A percentile compares a stretch with the other conserved stretches of the same genome.
Conservation (phyloP, 2,113 vertebrate genomes). For the Peucedramus taeniatus region DNA sequence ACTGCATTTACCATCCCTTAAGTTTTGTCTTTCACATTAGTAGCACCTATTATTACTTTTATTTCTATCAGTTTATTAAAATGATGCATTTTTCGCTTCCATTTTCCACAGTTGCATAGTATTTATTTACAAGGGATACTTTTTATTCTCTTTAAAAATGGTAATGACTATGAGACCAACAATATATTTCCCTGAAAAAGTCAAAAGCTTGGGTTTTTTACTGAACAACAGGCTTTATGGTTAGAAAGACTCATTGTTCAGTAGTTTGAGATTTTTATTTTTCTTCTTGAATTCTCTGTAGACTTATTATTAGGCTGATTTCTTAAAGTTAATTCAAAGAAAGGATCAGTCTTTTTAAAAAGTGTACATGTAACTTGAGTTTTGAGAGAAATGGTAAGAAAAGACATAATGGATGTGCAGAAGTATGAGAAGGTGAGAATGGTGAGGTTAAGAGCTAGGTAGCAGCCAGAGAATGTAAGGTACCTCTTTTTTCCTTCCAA, state of each 20-base stretch:
- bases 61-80: neutral
- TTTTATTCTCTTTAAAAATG: neutral
- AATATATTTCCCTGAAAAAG: neutral
- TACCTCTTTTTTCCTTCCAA: neutral
- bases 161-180: neutral
- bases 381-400: neutral
- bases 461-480: neutral
- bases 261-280: neutral
- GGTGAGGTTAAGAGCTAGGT: neutral
- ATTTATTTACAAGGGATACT: neutral
- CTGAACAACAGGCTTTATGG: neutral
- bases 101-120: neutral
- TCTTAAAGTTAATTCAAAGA: neutral
- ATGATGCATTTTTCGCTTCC: neutral
- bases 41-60: neutral
- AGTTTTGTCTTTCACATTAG: neutral
- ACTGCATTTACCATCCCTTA: neutral
- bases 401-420: neutral
- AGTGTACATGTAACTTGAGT: neutral
- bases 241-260: neutral
- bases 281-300: neutral
- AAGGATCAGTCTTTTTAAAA: neutral
- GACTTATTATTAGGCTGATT: neutral
- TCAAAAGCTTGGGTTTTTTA: neutral
- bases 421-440: neutral